Percentiles rank a stretch among this genome's conserved stretches.
Conservation (phyloP, 2,888 invertebrate genomes). For the Eulithis testata region DNA sequence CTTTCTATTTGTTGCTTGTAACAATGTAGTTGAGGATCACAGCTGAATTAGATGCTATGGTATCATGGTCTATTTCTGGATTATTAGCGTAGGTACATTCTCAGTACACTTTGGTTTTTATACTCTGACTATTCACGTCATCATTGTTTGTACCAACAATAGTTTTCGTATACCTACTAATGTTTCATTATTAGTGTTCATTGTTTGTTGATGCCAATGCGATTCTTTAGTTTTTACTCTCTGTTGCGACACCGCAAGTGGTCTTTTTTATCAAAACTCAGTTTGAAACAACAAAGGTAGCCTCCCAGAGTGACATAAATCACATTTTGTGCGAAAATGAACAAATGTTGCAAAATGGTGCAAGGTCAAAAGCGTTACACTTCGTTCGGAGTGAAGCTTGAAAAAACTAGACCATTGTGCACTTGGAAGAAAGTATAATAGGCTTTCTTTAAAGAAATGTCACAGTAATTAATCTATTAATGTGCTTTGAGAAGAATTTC, state of each 20-base stretch:
- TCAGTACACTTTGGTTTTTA: slow-evolving; percentile 66
- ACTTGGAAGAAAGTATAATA: slow-evolving; percentile 62
- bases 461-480: slow-evolving; percentile 78
- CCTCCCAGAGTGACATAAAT: slow-evolving; percentile 68
- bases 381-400: slow-evolving; percentile 33
- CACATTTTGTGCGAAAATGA: slow-evolving; percentile 73
- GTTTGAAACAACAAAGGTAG: slow-evolving; percentile 62
- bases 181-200: slow-evolving; percentile 62
- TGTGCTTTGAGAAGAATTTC: slow-evolving; percentile 57
- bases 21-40: slow-evolving; percentile 25
- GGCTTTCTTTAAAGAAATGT: slow-evolving; percentile 68
- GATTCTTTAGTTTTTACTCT: slow-evolving; percentile 58
- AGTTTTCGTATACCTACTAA: slow-evolving; percentile 51
- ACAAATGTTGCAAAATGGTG: slow-evolving; percentile 74
- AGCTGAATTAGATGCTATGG: slow-evolving; percentile 69
- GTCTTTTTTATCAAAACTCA: slow-evolving; percentile 69
- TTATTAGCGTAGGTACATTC: slow-evolving; percentile 60
- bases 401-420: slow-evolving; percentile 52
- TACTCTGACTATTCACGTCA: slow-evolving; percentile 56
- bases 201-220: slow-evolving; percentile 54
- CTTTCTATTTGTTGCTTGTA: slow-evolving; percentile 32
- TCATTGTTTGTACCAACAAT: slow-evolving; percentile 61
- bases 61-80: slow-evolving; percentile 77
- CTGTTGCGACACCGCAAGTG: slow-evolving; percentile 74
- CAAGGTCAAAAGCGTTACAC: slow-evolving; percentile 68